Evolutionary conservation across 2,113 vertebrate genomes (phyloP).

Genomic region (Peromyscus californicus): DNA sequence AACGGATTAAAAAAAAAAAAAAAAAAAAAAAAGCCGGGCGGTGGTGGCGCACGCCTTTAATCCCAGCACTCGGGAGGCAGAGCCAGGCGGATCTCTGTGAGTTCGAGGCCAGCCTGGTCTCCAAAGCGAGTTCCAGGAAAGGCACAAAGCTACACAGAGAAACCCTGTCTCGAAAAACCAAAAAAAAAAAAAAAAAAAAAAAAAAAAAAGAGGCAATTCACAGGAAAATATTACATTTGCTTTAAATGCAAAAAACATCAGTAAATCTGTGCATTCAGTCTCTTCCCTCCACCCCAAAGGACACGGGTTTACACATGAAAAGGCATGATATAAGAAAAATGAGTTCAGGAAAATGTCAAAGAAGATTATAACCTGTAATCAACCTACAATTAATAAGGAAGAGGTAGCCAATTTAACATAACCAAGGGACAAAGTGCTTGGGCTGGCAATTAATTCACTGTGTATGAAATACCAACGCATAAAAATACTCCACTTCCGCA

Average conservation of each 20-base stretch:
- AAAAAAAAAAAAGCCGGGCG: too few relatives aligned
- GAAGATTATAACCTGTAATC: not conserved
- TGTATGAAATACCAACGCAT: not conserved
- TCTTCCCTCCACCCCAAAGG: not conserved
- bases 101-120: too few relatives aligned
- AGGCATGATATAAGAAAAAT: not conserved
- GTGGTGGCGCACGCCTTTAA: too few relatives aligned
- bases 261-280: not conserved
- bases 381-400: conserved; percentile 11
- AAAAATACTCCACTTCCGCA: not conserved
- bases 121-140: too few relatives aligned
- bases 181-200: too few relatives aligned
- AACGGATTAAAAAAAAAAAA: too few relatives aligned
- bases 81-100: too few relatives aligned
- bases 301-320: not conserved
- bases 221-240: not conserved
- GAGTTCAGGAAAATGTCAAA: not conserved
- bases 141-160: too few relatives aligned
- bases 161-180: too few relatives aligned
- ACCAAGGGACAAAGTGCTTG: not conserved
- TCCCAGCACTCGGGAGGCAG: too few relatives aligned
- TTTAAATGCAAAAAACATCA: not conserved
- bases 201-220: not conserved
- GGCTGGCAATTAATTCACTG: not conserved
- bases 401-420: not conserved